Evolutionary conservation across 1,140 invertebrate genomes (phyloP).

Genomic region (Melanaphis sacchari): DNA sequence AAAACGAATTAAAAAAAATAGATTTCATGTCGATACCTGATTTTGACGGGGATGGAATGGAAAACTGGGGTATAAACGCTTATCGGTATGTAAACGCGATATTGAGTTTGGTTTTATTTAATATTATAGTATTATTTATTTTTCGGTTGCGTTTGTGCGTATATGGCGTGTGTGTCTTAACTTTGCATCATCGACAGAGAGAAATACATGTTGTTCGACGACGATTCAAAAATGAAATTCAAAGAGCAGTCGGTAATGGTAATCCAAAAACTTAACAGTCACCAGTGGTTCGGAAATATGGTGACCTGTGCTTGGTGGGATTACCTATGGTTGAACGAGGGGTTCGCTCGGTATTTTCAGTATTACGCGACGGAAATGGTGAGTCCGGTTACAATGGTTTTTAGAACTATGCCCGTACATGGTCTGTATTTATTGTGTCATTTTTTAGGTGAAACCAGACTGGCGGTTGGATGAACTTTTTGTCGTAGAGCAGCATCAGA

Average conservation of each 20-base stretch:
- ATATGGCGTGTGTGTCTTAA: background rate
- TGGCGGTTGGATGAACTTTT: constrained; percentile 64
- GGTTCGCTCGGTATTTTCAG: constrained; percentile 66
- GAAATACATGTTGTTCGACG: constrained; percentile 21
- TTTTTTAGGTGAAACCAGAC: constrained; percentile 61
- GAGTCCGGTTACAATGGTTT: background rate
- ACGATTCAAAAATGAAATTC: constrained; percentile 10
- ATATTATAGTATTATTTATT: background rate
- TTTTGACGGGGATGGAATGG: constrained; percentile 84
- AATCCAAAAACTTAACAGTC: constrained; percentile 68
- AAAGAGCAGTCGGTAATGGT: constrained; percentile 63
- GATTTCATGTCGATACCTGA: constrained; percentile 76
- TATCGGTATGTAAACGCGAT: constrained; percentile 65
- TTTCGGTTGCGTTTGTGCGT: no score
- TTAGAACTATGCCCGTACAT: background rate
- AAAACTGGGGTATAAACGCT: constrained; percentile 78
- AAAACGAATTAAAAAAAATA: constrained; percentile 64
- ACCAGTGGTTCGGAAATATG: constrained; percentile 67
- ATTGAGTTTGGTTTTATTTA: background rate
- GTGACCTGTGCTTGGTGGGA: constrained; percentile 65
- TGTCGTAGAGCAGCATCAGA: constrained; percentile 65
- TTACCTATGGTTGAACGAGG: constrained; percentile 69
- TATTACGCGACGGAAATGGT: constrained; percentile 59
- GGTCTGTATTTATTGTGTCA: background rate
- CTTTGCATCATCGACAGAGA: constrained; percentile 9